phyloP scores from a whole-genome alignment of 2,113 vertebrate genomes.

The Isurus oxyrinchus region DNA sequence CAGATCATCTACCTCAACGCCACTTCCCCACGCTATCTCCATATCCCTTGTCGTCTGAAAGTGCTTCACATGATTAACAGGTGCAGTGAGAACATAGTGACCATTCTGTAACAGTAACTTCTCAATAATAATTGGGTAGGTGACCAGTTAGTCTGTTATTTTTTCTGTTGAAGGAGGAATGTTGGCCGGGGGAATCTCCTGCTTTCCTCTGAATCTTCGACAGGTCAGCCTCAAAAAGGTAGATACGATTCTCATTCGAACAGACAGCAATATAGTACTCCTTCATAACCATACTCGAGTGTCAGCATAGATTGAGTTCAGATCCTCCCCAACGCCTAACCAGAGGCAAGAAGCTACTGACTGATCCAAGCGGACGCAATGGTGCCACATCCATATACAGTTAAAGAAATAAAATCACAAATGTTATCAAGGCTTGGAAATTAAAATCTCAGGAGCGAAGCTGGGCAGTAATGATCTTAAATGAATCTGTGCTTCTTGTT shows the following conservation, averaged over 20 bases:
- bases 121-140: not conserved
- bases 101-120: not conserved
- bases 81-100: not conserved
- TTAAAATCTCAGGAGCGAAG: not conserved
- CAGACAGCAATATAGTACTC: not conserved
- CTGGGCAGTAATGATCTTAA: not conserved
- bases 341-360: not conserved
- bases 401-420: not conserved
- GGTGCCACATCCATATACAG: not conserved
- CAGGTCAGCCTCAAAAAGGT: not conserved
- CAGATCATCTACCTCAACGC: too few species aligned
- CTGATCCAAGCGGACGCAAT: not conserved
- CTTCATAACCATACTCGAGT: not conserved
- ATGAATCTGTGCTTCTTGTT: not conserved
- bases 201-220: not conserved
- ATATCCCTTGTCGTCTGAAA: not conserved
- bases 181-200: not conserved
- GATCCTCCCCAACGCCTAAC: not conserved
- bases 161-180: not conserved
- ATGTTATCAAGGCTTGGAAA: not conserved
- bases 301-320: not conserved
- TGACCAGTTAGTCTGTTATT: not conserved
- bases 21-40: too few species aligned
- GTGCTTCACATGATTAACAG: not conserved
- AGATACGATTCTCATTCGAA: not conserved